These are phyloP conservation scores for Oryzias woworae DNA, from an alignment of 2,113 vertebrate genomes.

Conservation along the genomic window DNA sequence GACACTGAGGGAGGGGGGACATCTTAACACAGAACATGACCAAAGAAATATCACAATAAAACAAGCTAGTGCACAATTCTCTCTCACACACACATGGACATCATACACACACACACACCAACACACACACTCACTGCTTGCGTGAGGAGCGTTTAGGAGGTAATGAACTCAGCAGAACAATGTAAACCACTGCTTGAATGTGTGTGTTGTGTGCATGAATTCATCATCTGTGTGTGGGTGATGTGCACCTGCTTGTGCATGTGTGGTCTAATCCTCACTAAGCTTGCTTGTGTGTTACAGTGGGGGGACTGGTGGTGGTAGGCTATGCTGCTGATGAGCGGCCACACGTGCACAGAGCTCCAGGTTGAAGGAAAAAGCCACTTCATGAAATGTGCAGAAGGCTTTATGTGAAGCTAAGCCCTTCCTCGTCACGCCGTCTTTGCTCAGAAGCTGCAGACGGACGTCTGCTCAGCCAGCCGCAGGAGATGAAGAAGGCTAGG, in stretches of 20 bases:
- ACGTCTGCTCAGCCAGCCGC: not conserved
- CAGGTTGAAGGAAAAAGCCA: constrained; percentile 47
- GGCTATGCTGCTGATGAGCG: too few relatives aligned
- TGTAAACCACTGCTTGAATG: constrained; percentile 41
- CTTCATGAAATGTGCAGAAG: constrained; percentile 53
- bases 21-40: too few relatives aligned
- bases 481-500: constrained; percentile 4
- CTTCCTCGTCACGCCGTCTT: constrained; percentile 35
- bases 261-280: constrained; percentile 64
- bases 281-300: constrained; percentile 19
- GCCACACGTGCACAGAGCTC: constrained; percentile 21
- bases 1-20: too few relatives aligned
- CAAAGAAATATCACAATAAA: too few relatives aligned
- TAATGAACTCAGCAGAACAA: constrained; percentile 69
- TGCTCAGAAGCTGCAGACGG: constrained; percentile 6
- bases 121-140: constrained; percentile 25
- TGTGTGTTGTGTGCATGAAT: constrained; percentile 16
- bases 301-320: too few relatives aligned
- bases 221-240: constrained; percentile 25
- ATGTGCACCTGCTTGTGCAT: constrained; percentile 39
- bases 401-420: constrained; percentile 56
- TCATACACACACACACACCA: constrained; percentile 26
- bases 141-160: constrained; percentile 65
- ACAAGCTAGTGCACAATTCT: too few relatives aligned
- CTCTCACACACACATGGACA: constrained; percentile 30